Base-by-base conservation (phyloP, 2,113 vertebrate genomes). In the Alligator mississippiensis region DNA sequence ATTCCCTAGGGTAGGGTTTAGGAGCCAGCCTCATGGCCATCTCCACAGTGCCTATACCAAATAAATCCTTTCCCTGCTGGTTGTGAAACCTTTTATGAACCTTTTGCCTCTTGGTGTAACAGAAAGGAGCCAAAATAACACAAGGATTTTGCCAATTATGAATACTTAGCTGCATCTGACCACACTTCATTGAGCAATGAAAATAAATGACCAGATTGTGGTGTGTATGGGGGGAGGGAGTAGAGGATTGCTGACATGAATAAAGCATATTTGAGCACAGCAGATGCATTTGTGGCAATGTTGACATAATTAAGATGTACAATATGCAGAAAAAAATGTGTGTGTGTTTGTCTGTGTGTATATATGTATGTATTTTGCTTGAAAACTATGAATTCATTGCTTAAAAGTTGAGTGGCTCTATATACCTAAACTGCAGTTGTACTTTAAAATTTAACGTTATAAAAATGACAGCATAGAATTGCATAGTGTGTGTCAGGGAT, bases 221-320 rank as follows among this genome's bases (percentile, higher is more conserved):
- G 25, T 87, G 68, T 88, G 16, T 28, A 5, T 84, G 77, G 81
- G 55, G 19, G 28, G 28, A 34, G 57, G 47, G 47, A 47, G 47
- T 47, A 47, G 47, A 47, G 47, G 93, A 70, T 91, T 72, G 85
- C 82, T 17, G 0, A 8, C 1, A 0, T 77, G 95, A 80, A 82
- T 94, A 78, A 75, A 78, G 58, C 5, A 1, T 63, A 60, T 13
- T 85, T 95, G 70, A 93, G 64, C 83, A 82, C 27, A 84, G 55
- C 61, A 93, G 55, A 77, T 88, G 64, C 81, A 47, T 84, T 90
- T 95, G 84, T 22, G 89, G 14, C 93, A 92, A 47, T 27, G 10
- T 10, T 79, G 82, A 28, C 18, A 54, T 85, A 87, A 88, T 85
- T 90, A 28, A 75, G 80, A 38, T 22, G 28, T 80, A 17, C 28